Evolutionary conservation across 1,140 invertebrate species (phyloP), one percentile per base, ranked within the genome.

Genomic region (Aphidius ervi): DNA sequence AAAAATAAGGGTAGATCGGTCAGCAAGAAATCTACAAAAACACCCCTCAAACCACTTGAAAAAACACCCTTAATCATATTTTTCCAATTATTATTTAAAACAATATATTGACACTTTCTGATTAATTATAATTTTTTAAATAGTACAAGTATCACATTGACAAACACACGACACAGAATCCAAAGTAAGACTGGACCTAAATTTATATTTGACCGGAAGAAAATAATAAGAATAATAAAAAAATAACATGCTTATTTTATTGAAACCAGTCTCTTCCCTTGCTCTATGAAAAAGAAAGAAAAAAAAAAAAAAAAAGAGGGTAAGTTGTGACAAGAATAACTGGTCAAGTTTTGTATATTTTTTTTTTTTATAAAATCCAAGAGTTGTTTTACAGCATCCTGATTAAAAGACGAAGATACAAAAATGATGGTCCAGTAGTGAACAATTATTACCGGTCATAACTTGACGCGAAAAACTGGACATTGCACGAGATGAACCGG

Each of bases 401-500:
- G 67, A 68, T 70, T 66, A 68, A 68, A 64, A 65, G 46, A 50
- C 50, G 62, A 56, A 31, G 66, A 63, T 61, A 63, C 50, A 71
- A n/a, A 68, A 71, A 74, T 71, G 70, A 72, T 76, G 74, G 75
- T 74, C 74, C 72, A 71, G 68, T 72, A 52, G 63, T 63, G 62
- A 68, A 73, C 66, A 68, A 71, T 70, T 69, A 69, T 68, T 68
- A 72, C 70, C 72, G 68, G 69, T 71, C 70, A 58, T 67, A 67
- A 62, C 67, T 64, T 57, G 62, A 61, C 65, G 67, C 67, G 63
- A 65, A 62, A 69, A 69, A 72, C 69, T 71, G 74, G 71, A 71
- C 71, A 75, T 74, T 60, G 64, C 67, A 63, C 65, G 65, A 75
- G 72, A 78, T 78, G 75, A 75, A 77, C 73, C 73, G 72, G 75